A percentile compares a stretch with the other conserved stretches of the same genome.
Evolutionary conservation across 2,113 vertebrate genomes (phyloP).

Genomic region (Indicator maculatus): DNA sequence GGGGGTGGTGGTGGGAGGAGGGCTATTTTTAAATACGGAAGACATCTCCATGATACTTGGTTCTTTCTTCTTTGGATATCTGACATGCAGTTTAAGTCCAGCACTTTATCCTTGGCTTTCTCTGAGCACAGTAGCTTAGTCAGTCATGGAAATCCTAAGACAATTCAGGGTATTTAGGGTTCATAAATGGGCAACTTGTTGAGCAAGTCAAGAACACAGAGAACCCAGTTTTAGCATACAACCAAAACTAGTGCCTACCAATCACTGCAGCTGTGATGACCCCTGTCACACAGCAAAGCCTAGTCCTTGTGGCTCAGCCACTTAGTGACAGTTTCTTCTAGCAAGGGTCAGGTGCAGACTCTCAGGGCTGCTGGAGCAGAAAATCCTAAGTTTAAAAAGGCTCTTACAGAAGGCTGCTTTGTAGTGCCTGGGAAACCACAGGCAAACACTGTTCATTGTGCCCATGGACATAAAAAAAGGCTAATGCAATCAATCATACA

Average conservation of each 20-base stretch:
- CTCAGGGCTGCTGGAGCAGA: background rate
- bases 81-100: background rate
- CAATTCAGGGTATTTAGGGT: background rate
- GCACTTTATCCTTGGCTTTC: background rate
- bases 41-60: too few species aligned
- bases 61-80: background rate
- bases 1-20: background rate
- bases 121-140: background rate
- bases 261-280: accelerated
- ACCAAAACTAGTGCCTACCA: accelerated
- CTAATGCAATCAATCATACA: accelerated
- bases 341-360: background rate
- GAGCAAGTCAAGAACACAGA: background rate
- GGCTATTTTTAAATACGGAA: background rate
- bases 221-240: background rate
- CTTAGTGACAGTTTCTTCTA: background rate
- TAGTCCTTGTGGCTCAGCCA: background rate
- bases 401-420: background rate
- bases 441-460: background rate
- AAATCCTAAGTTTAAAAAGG: background rate
- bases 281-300: accelerated
- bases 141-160: background rate
- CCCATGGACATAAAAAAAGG: background rate
- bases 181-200: background rate
- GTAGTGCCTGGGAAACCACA: background rate